phyloP scores from a whole-genome alignment of 2,797 vertebrate species.

The Zalophus californianus region DNA sequence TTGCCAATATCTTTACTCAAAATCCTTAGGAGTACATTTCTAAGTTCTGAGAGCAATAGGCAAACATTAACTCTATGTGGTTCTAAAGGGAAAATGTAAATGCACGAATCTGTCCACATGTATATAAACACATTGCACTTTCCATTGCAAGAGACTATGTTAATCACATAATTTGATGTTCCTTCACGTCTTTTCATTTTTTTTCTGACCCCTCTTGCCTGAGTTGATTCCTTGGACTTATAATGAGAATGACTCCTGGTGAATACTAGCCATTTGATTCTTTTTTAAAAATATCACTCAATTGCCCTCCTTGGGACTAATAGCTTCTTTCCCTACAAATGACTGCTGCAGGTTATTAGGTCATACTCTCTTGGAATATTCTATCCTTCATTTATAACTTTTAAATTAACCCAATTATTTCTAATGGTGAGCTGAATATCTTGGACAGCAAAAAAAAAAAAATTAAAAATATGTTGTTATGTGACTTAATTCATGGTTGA shows the following conservation, averaged over 20 bases:
- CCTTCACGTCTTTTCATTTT: background rate
- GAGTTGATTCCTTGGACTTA: constrained; percentile 15
- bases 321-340: constrained; percentile 27
- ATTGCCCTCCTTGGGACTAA: background rate
- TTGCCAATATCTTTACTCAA: background rate
- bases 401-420: constrained; percentile 73
- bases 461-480: background rate
- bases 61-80: constrained; percentile 35
- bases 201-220: background rate
- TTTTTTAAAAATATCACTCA: constrained; percentile 9
- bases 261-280: constrained; percentile 4
- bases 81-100: constrained; percentile 43
- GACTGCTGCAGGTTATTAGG: background rate
- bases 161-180: background rate
- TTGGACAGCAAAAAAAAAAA: background rate
- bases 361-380: constrained; percentile 20
- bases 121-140: background rate
- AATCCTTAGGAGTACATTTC: background rate
- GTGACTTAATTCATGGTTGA: constrained; percentile 55
- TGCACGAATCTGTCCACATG: background rate
- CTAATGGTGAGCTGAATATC: constrained; percentile 32
- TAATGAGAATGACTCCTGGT: background rate
- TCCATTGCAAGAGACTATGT: background rate
- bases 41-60: background rate
- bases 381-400: constrained; percentile 66